Percentiles rank a stretch among this genome's conserved stretches.
Conservation (phyloP, 2,113 vertebrate species). For the Megaleporinus macrocephalus region DNA sequence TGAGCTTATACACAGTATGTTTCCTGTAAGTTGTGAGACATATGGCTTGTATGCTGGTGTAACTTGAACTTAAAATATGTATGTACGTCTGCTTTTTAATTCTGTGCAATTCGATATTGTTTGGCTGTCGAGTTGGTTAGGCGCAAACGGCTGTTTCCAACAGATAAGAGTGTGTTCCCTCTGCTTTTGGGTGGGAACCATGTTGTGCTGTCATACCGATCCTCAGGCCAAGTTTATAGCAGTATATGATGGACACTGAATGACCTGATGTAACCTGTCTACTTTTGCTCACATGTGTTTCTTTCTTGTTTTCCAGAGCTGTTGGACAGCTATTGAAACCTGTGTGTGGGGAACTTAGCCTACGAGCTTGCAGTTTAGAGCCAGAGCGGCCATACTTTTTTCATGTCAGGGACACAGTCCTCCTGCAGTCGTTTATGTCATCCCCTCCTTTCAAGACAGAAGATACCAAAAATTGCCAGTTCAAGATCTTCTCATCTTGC, state of each 20-base stretch:
- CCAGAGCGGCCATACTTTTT: conserved; percentile 97
- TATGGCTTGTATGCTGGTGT: no score
- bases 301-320: conserved; percentile 86
- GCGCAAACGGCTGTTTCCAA: neutral
- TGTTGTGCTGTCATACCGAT: neutral
- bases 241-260: neutral
- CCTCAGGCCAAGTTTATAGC: neutral
- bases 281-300: neutral
- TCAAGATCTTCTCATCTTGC: conserved; percentile 97
- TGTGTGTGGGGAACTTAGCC: conserved; percentile 98
- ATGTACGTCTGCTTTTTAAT: no score
- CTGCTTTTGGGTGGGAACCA: neutral
- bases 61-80: neutral
- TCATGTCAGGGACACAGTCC: conserved; percentile 99
- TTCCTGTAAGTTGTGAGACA: no score
- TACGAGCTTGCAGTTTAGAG: conserved; percentile 94
- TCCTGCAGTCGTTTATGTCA: conserved; percentile 99
- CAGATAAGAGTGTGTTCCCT: neutral
- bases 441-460: conserved; percentile 99
- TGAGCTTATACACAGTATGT: no score
- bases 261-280: neutral
- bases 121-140: neutral
- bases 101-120: no score
- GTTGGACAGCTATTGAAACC: conserved; percentile 99
- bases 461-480: conserved; percentile 99